A percentile compares a stretch with the other conserved stretches of the same genome.
phyloP scores from a whole-genome alignment of 2,113 vertebrate species.

The Cyprinus carpio region DNA sequence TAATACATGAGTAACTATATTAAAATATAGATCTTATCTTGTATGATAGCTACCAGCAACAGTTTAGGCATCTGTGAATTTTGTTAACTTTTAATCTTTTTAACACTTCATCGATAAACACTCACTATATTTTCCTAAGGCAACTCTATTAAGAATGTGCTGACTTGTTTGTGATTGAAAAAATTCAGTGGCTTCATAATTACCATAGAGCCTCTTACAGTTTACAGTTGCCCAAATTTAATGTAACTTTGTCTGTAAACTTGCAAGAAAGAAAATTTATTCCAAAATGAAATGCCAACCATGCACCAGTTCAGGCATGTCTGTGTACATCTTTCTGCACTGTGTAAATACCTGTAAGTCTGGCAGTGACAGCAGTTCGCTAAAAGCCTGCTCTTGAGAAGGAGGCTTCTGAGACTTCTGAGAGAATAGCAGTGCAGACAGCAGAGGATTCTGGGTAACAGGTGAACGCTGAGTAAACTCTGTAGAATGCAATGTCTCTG shows the following conservation, averaged over 20 bases:
- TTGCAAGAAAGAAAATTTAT: not conserved
- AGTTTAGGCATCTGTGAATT: not conserved
- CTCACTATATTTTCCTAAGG: not conserved
- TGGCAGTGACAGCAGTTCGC: conserved; percentile 25
- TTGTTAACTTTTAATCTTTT: not conserved
- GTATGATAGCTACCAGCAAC: not conserved
- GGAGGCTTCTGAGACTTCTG: conserved; percentile 23
- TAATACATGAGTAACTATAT: not conserved
- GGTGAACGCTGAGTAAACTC: conserved; percentile 35
- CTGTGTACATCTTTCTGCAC: conserved; percentile 3
- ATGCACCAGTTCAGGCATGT: conserved; percentile 9
- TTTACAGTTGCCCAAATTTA: not conserved
- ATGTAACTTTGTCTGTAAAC: not conserved
- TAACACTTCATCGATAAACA: not conserved
- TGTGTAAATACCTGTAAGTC: conserved; percentile 40
- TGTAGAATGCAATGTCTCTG: not conserved
- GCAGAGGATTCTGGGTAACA: conserved; percentile 53
- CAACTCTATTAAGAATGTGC: not conserved
- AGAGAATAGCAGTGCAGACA: conserved; percentile 46
- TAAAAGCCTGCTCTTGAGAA: conserved; percentile 18
- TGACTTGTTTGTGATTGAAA: too few relatives aligned
- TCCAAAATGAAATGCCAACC: not conserved
- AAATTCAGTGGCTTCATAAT: not conserved
- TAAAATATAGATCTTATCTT: not conserved
- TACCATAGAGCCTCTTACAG: not conserved